Evolutionary conservation across 2,888 invertebrate genomes (phyloP), one percentile per base, ranked within the genome.

Genomic region (Cybosia mesomella): DNA sequence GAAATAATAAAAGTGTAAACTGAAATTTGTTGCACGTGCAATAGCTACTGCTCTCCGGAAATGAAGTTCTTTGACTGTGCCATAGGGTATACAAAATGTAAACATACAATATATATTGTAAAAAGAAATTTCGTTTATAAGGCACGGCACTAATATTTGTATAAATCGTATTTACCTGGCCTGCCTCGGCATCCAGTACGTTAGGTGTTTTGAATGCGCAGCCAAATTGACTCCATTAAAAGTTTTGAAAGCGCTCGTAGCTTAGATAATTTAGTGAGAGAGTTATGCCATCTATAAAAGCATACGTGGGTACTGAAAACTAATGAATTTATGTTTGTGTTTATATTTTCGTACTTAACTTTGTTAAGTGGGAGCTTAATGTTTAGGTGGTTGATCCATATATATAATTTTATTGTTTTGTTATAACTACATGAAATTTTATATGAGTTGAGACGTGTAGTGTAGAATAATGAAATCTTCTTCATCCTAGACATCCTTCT

Each of bases 141-240:
- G 84, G 83, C 82, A 74, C 80, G 75, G 82, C 86, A 85, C 85
- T 90, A 89, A 90, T 90, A 90, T 91, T 90, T 91, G 85, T 89
- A 91, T 90, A 91, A 90, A 90, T 91, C 89, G 90, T 87, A 85
- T 87, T 90, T 89, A 89, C 88, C 88, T 89, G 86, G 81, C 82
- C 84, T 85, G 82, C 83, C 83, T 82, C 85, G 81, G 82, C 82
- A 82, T 86, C 83, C 84, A 83, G 83, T 82, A 87, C 86, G 87
- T 89, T 88, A 86, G 89, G 87, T 92, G 91, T 92, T 94, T 94
- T 93, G 92, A 93, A 93, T 92, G 90, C 90, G 91, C 87, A 84
- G 89, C 92, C 89, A 93, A 93, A 94, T 93, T 93, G 93, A 92
- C 91, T 93, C 93, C 94, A 94, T 94, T 94, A 94, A 94, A 94